A percentile compares a stretch with the other conserved stretches of the same genome.
These are phyloP conservation scores for Eubucco bourcierii DNA, from an alignment of 2,113 vertebrate genomes.

Conservation along the genomic window DNA sequence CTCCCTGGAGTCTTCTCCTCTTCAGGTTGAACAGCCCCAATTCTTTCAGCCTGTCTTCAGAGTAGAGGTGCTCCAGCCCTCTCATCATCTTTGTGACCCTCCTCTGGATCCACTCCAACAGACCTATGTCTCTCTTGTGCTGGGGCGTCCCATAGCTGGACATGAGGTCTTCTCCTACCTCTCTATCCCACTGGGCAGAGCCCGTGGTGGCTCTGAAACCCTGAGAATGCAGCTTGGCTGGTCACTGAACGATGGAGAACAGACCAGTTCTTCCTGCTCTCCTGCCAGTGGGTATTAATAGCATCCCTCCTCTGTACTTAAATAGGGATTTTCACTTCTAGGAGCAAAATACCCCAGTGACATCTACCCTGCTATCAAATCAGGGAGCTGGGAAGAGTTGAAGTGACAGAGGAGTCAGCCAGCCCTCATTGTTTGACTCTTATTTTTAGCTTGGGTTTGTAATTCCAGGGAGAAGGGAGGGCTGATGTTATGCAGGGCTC, in stretches of 20 bases:
- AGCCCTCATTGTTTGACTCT: background rate
- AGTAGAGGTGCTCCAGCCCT: too few species aligned
- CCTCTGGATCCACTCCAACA: too few species aligned
- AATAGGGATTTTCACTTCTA: background rate
- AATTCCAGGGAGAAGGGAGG: background rate
- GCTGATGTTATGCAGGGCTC: background rate
- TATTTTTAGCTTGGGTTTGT: slow-evolving; percentile 10
- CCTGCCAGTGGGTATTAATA: background rate
- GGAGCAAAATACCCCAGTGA: background rate
- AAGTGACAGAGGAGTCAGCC: background rate
- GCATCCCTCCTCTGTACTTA: background rate
- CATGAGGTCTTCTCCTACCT: background rate
- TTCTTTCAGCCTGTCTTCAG: too few species aligned
- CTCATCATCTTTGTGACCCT: background rate
- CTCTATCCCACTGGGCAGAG: background rate
- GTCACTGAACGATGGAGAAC: background rate
- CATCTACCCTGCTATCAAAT: background rate
- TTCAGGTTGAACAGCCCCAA: too few species aligned
- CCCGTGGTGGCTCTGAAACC: background rate
- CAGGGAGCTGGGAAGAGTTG: background rate
- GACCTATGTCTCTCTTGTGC: too few species aligned
- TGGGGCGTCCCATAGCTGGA: too few species aligned
- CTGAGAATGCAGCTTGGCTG: background rate
- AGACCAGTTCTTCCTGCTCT: slow-evolving; percentile 42
- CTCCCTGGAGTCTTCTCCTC: too few species aligned